These are phyloP conservation scores for Sisor rabdophorus DNA, from an alignment of 2,113 vertebrate genomes.

Conservation along the genomic window DNA sequence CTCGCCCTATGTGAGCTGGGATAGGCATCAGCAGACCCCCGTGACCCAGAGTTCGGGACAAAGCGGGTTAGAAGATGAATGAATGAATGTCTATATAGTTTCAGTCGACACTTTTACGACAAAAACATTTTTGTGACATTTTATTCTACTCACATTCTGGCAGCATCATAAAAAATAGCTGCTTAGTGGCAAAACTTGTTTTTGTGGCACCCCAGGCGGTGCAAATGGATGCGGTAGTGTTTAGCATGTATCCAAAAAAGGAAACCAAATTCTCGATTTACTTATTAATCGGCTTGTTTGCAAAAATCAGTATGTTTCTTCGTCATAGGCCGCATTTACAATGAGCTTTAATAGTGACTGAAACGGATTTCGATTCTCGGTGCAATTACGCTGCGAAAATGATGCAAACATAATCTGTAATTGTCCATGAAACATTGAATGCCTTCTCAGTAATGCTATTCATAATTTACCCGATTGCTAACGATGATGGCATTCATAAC, in stretches of 20 bases:
- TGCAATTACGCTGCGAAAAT: not conserved
- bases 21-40: too few species aligned
- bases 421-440: not conserved
- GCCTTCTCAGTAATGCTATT: not conserved
- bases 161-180: not conserved
- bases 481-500: not conserved
- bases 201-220: not conserved
- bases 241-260: not conserved
- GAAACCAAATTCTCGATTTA: not conserved
- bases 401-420: not conserved
- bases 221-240: not conserved
- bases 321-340: not conserved
- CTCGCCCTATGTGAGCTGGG: too few species aligned
- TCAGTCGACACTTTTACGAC: not conserved
- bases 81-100: too few species aligned
- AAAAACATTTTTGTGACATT: not conserved
- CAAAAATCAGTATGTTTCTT: not conserved
- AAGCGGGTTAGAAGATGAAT: too few species aligned
- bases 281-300: not conserved
- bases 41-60: too few species aligned
- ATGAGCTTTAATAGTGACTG: too few species aligned
- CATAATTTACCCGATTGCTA: not conserved
- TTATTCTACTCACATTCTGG: not conserved
- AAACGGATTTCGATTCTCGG: not conserved
- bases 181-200: not conserved